Evolutionary conservation across 1,140 invertebrate genomes (phyloP), one percentile per base, ranked within the genome.

Genomic region (Aphelinus certus): DNA sequence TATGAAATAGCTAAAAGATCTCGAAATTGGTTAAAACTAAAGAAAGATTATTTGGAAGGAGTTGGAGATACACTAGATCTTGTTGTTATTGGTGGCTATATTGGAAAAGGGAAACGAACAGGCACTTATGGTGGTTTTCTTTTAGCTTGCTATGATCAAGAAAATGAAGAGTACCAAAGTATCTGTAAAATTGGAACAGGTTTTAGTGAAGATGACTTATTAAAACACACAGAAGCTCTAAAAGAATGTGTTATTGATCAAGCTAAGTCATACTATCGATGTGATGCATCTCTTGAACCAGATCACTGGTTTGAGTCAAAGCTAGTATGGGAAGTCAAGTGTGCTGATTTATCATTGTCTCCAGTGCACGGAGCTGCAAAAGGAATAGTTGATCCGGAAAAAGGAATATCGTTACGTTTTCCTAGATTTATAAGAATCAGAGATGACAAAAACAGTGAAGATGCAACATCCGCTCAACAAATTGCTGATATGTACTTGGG

Each of bases 1-100:
- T 99, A 99, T 88, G 98, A 99, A 90, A 99, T 99, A 81, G 97
- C 98, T 0, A 97, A 98, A 84, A 89, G 98, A 58, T 99, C 97
- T 0, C 92, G 94, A 76, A 99, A 99, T 87, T 99, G 98, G 98
- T 88, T 99, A 2, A 99, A 99, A 91, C 84, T 99, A 61, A 99
- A 99, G 85, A 99, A 99, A 85, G 97, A 99, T 90, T 99, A 99
- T 88, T 88, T 99, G 71, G 96, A 98, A 49, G 96, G 96, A 61
- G 93, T 96, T 10, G 97, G 97, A 0, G 97, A 98, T 86, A 98
- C 96, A 0, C 86, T 98, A 53, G 96, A 98, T 90, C 90, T 93
- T n/a, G 96, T 99, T 4, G 97, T 99, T 0, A 94, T 99, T 73
- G 98, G 98, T 73, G 98, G 94, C 0, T 99, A 96, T 88, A 87